Evolutionary conservation across 2,797 vertebrate species (phyloP), one percentile per base, ranked within the genome.

Genomic region (Pelobates cultripes): DNA sequence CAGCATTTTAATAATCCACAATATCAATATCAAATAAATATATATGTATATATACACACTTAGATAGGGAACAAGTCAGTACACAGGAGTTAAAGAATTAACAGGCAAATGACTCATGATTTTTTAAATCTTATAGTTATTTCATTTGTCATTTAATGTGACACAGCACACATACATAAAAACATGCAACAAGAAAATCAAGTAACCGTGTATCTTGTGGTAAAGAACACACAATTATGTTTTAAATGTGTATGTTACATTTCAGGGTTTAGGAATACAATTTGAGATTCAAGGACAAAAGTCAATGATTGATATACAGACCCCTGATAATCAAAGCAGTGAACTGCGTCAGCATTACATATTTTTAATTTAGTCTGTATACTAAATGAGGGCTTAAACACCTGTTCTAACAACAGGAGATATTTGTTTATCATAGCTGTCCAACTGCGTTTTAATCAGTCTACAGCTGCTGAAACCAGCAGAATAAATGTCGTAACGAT

Each of bases 381-480:
- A 90, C 90, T 91, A 92, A 94, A 92, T 90, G 91, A 91, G 89
- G 89, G 89, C 86, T 88, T 85, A 87, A 90, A 90, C 94, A 94
- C 93, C 94, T 94, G 92, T 90, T 92, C 87, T 85, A 90, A 85
- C 90, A 89, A 92, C 91, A 92, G 91, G 92, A 90, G 91, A 89
- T 86, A 89, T 94, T 93, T 94, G 92, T 94, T 93, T 92, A 90
- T 92, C 90, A 89, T 87, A 87, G 88, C 74, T 90, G 74, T 91
- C 93, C 88, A 87, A 90, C 91, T 93, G 94, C 81, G 91, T 90
- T 94, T 92, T 92, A 94, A 94, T 94, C 89, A 93, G 90, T 85
- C 85, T 91, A 86, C 89, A 93, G 88, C 91, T 92, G 91, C 84
- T 92, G 88, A 86, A 91, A 77, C 83, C 88, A 78, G 81, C 81